Evolutionary conservation across 2,113 vertebrate genomes (phyloP).

Genomic region (Cranoglanis bouderius): DNA sequence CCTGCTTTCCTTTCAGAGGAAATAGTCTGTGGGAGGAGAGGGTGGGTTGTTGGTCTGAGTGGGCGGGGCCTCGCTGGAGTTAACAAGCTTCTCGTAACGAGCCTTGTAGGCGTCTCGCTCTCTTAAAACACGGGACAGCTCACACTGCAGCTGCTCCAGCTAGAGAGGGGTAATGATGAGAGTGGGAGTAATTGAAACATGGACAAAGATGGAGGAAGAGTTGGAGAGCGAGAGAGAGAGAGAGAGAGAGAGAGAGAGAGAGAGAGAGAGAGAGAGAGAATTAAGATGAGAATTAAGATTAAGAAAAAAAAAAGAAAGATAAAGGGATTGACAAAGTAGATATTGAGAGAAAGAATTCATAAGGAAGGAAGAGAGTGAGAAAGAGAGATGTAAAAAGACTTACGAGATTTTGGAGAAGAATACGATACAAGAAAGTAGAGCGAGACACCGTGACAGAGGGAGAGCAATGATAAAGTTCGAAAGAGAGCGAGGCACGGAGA

Average conservation of each 20-base stretch:
- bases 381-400: background rate
- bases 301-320: background rate
- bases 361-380: no score
- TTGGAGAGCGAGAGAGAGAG: background rate
- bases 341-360: background rate
- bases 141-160: constrained; percentile 78
- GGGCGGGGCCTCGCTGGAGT: constrained; percentile 61
- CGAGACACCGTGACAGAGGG: background rate
- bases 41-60: constrained; percentile 66
- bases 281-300: no score
- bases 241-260: background rate
- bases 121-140: constrained; percentile 74
- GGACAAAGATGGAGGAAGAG: background rate
- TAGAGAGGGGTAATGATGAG: constrained; percentile 49
- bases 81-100: constrained; percentile 78
- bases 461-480: background rate
- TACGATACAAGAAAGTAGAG: background rate
- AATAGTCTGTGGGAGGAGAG: constrained; percentile 76
- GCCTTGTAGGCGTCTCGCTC: constrained; percentile 80
- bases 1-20: constrained; percentile 67
- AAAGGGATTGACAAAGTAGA: background rate
- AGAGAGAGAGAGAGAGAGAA: no score
- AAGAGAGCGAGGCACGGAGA: background rate
- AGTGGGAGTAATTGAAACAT: background rate
- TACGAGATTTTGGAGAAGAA: background rate